These are phyloP conservation scores for Sarcophilus harrisii DNA, from an alignment of 2,797 vertebrate genomes.

Conservation along the genomic window DNA sequence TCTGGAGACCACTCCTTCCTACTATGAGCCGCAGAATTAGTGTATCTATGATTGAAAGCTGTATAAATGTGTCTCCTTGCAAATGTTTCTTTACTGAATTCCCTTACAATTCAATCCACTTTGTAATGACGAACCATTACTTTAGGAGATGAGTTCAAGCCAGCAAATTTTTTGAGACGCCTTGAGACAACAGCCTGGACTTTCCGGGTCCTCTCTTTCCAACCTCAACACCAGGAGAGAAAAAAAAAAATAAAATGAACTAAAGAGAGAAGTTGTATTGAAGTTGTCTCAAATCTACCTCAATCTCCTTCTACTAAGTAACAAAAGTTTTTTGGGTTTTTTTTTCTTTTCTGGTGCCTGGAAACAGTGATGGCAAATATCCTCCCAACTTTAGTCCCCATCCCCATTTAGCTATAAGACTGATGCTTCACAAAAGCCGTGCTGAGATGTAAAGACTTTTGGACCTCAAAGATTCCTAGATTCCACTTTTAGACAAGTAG, in stretches of 20 bases:
- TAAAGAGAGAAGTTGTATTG: background rate
- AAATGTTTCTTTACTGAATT: no score
- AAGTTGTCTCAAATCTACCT: background rate
- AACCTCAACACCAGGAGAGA: background rate
- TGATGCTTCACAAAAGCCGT: background rate
- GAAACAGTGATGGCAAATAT: background rate
- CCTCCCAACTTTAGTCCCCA: background rate
- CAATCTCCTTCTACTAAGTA: background rate
- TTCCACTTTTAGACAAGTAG: background rate
- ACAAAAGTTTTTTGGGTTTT: background rate
- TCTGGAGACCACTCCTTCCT: no score
- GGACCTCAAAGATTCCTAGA: background rate
- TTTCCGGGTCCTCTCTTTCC: no score
- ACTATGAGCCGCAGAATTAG: no score
- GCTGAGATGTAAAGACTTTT: background rate
- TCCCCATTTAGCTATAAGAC: background rate
- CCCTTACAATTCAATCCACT: no score
- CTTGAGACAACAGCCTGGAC: no score
- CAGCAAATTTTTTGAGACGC: no score
- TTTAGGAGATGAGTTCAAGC: no score
- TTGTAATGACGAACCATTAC: no score
- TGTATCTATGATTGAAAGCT: no score
- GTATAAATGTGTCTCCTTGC: no score
- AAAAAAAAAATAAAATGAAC: background rate
- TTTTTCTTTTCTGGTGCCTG: background rate